These are phyloP conservation scores for Perizoma flavofasciatum DNA, from an alignment of 2,888 invertebrate species.

Conservation along the genomic window DNA sequence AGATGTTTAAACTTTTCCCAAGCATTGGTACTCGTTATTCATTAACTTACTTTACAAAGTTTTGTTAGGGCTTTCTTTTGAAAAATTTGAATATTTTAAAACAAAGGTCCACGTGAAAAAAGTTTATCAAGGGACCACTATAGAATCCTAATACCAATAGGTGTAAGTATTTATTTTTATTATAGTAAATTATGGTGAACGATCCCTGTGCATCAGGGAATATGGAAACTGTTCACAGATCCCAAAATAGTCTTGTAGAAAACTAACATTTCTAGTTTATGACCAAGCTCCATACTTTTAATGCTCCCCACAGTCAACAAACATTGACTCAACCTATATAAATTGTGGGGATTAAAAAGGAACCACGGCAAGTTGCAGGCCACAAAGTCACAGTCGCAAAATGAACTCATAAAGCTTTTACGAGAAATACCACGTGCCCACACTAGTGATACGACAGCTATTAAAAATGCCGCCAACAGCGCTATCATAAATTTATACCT, in stretches of 20 bases:
- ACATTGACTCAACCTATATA: slow-evolving; percentile 20
- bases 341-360: slow-evolving; percentile 17
- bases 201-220: too few relatives aligned
- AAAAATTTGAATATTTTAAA: background rate
- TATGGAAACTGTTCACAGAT: too few relatives aligned
- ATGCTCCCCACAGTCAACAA: slow-evolving; percentile 10
- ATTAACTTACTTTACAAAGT: slow-evolving; percentile 2
- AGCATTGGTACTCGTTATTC: background rate
- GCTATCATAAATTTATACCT: slow-evolving; percentile 67
- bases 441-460: slow-evolving; percentile 64
- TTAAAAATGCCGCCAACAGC: slow-evolving; percentile 68
- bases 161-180: too few relatives aligned
- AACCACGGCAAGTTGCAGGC: slow-evolving; percentile 27
- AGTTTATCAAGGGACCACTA: too few relatives aligned
- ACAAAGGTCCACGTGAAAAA: too few relatives aligned
- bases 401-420: slow-evolving; percentile 82
- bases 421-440: slow-evolving; percentile 49
- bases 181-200: too few relatives aligned
- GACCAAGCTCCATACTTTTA: background rate
- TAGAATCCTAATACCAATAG: too few relatives aligned
- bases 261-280: background rate
- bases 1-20: background rate
- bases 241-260: too few relatives aligned
- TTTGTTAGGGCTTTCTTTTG: background rate
- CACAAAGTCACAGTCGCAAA: slow-evolving; percentile 55